phyloP scores from a whole-genome alignment of 2,888 invertebrate genomes.

The Malachius bipustulatus region DNA sequence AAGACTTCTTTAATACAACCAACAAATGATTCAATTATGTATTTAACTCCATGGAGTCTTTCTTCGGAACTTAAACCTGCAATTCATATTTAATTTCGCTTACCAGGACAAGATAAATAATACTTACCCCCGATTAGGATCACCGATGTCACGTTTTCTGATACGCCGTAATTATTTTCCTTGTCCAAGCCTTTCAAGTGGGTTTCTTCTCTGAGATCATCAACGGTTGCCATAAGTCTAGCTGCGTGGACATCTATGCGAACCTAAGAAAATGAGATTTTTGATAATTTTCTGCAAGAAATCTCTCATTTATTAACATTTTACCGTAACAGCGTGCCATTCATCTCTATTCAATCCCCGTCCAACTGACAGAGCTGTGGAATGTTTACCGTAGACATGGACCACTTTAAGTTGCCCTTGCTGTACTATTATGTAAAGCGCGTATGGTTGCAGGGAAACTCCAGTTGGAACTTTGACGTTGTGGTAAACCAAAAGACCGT shows the following conservation, averaged over 20 bases:
- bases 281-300: background rate
- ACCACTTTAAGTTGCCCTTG: conserved; percentile 87
- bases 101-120: conserved; percentile 1
- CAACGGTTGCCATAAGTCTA: conserved; percentile 74
- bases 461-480: conserved; percentile 79
- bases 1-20: conserved; percentile 84
- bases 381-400: conserved; percentile 80
- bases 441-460: conserved; percentile 70
- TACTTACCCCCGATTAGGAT: conserved; percentile 75
- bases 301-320: too few relatives aligned
- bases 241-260: conserved; percentile 80
- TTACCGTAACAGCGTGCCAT: conserved; percentile 79
- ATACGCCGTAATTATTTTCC: conserved; percentile 76
- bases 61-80: conserved; percentile 78
- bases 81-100: conserved; percentile 14
- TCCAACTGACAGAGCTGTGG: conserved; percentile 75
- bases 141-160: conserved; percentile 74
- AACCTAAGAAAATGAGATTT: conserved; percentile 36
- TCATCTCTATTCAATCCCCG: conserved; percentile 78
- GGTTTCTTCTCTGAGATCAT: conserved; percentile 69
- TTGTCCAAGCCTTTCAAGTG: conserved; percentile 72
- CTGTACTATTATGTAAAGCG: conserved; percentile 81
- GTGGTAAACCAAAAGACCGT: conserved; percentile 79
- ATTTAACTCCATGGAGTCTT: conserved; percentile 78
- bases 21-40: conserved; percentile 85